A percentile compares a stretch with the other conserved stretches of the same genome.
Evolutionary conservation across 2,113 vertebrate species (phyloP).

Genomic region (Alaudala cheleensis): DNA sequence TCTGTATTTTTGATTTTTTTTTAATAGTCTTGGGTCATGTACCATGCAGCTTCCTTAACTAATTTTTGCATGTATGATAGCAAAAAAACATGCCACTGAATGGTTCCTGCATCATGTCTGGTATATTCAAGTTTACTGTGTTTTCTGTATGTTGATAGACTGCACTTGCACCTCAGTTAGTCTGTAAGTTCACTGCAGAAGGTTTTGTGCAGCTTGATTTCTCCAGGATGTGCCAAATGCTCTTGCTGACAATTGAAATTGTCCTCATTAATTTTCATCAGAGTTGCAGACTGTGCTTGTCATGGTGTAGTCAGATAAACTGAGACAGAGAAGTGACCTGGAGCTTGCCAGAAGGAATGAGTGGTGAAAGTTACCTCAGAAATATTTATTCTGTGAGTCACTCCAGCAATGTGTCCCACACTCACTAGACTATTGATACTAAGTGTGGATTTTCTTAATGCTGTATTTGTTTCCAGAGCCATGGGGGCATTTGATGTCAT

Average conservation of each 20-base stretch:
- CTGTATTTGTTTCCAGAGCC: background rate
- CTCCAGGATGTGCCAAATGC: background rate
- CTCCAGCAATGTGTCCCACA: background rate
- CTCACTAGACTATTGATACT: background rate
- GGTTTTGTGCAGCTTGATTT: background rate
- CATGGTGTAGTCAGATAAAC: background rate
- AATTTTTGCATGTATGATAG: background rate
- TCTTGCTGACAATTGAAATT: background rate
- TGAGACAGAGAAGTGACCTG: background rate
- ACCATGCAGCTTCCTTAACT: background rate
- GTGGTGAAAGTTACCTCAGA: background rate
- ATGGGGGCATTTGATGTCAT: background rate
- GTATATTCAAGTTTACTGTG: background rate
- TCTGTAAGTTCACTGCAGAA: background rate
- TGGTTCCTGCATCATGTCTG: background rate
- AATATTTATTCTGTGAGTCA: background rate
- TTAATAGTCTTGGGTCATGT: background rate
- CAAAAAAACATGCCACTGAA: accelerated
- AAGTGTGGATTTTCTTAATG: background rate
- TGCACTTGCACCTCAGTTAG: background rate
- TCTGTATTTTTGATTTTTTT: background rate
- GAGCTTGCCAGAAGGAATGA: background rate
- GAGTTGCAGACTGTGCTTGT: background rate
- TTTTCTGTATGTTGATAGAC: background rate
- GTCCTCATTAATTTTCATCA: background rate